Evolutionary conservation across 1,140 invertebrate species (phyloP), one percentile per base, ranked within the genome.

Genomic region (Scaptomyza graminum): DNA sequence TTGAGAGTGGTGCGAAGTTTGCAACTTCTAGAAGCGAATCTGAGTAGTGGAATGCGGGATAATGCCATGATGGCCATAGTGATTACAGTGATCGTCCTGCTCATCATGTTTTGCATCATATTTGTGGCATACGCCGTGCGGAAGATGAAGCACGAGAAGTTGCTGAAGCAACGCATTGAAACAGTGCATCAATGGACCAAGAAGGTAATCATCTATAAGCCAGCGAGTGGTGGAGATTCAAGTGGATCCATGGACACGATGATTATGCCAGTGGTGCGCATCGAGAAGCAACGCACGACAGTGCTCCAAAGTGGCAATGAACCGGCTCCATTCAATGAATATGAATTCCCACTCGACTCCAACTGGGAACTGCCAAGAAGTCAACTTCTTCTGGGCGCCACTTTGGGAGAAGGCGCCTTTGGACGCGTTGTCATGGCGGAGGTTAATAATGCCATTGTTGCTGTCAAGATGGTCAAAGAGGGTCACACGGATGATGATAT

Each of bases 391-490:
- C 83, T 99, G 5, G 97, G 97, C 0, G 95, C 96, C 84, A 95
- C 95, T 12, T 92, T 99, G 0, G 98, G 98, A 0, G 97, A 99
- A 90, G 98, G 98, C 6, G 98, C 98, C 6, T 99, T 99, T 91
- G 98, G 98, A 0, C 96, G 97, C 78, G 98, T 99, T 0, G 95
- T 98, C 6, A 95, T 96, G 90, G 98, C 95, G 0, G 96, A 98
- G 83, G 96, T 95, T 0, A 91, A 95, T 39, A 96, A 96, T 73
- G 94, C 94, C n/a, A 95, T 97, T 4, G 98, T 99, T 0, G 99
- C 99, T n/a, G 98, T 99, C 0, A 99, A 99, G 93, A 99, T 99
- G 96, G 94, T 99, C n/a, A 99, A 99, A 95, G 97, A 99, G 92
- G 97, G 97, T n/a, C 98, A 99, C 89, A 98, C 97, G 0, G 98